Base-by-base conservation (phyloP, 2,113 vertebrate species). In the Mesembrinibis cayennensis region DNA sequence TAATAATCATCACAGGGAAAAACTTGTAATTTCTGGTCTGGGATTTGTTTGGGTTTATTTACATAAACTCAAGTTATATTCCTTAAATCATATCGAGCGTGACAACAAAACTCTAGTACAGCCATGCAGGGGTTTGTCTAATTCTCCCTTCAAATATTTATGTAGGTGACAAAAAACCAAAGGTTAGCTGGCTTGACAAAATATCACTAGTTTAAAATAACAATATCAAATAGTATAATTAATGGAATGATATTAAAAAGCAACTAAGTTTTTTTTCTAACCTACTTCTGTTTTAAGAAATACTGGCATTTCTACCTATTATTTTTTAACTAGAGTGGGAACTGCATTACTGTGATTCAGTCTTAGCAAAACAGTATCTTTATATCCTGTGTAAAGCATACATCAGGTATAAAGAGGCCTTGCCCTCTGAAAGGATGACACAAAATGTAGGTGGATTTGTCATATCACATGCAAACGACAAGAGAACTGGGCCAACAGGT, bases 401-500 rank as follows among this genome's bases (percentile, higher is more conserved):
- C 1, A 0, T 52, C 50, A 67, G 50, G 22, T 82, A 27, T 59
- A 52, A 80, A 45, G 22, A 63, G 34, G 23, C 66, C 42, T 93
- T 65, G 30, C 47, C 45, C 30, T 86, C 58, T 59, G n/a, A 63
- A 67, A 66, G n/a, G 27, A 27, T 74, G n/a, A 7, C 10, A 29
- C 36, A 55, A 58, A 72, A 38, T 3, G 2, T 61, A 2, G 36
- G 22, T 55, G 67, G 10, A 11, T 91, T 72, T 87, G 26, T 63
- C 4, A 1, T 23, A 9, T 11, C 16, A 2, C 49, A 27, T 13
- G 59, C 29, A 44, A 34, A 61, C 0, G 2, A 38, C 0, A 1
- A 14, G 13, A 74, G 10, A 49, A 18, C 5, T 58, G 32, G 42
- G 13, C 11, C 49, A 36, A 47, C 7, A 7, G 27, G 27, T 58